phyloP scores from a whole-genome alignment of 2,888 invertebrate species.

The Drosophila macrospina region DNA sequence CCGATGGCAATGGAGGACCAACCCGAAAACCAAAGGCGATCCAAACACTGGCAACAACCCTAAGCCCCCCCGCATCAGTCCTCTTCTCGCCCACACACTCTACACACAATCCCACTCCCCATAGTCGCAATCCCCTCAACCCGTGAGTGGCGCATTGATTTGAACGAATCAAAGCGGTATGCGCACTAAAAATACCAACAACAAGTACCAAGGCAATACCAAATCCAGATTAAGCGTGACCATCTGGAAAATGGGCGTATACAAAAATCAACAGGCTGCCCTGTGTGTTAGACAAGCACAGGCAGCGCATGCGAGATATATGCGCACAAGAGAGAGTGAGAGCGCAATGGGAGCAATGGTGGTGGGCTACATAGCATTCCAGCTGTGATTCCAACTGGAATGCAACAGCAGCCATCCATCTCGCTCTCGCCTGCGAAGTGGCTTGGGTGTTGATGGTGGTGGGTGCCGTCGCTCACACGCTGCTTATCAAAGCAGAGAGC shows the following conservation, averaged over 20 bases:
- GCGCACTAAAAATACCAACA: conserved; percentile 83
- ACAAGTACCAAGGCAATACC: conserved; percentile 66
- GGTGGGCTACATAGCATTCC: conserved; percentile 64
- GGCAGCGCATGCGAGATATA: background rate
- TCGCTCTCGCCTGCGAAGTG: conserved; percentile 36
- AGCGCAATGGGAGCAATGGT: conserved; percentile 55
- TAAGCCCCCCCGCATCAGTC: conserved; percentile 1
- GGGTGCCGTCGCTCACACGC: conserved; percentile 38
- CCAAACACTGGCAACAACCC: conserved; percentile 60
- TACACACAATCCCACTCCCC: conserved; percentile 27
- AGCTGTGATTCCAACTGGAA: conserved; percentile 76
- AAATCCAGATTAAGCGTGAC: conserved; percentile 76
- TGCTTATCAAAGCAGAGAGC: conserved; percentile 33
- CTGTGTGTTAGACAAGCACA: conserved; percentile 5
- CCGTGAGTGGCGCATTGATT: conserved; percentile 75
- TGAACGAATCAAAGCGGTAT: conserved; percentile 82
- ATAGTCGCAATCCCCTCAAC: conserved; percentile 38
- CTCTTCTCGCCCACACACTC: background rate
- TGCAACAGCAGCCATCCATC: conserved; percentile 32
- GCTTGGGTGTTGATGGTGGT: conserved; percentile 44
- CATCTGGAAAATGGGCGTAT: conserved; percentile 74
- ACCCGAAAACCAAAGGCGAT: conserved; percentile 68
- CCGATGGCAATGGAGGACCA: conserved; percentile 41
- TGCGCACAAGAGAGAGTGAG: conserved; percentile 13
- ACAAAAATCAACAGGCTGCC: conserved; percentile 68